phyloP scores from a whole-genome alignment of 2,797 vertebrate species.

The Coranthus polyacanthus region DNA sequence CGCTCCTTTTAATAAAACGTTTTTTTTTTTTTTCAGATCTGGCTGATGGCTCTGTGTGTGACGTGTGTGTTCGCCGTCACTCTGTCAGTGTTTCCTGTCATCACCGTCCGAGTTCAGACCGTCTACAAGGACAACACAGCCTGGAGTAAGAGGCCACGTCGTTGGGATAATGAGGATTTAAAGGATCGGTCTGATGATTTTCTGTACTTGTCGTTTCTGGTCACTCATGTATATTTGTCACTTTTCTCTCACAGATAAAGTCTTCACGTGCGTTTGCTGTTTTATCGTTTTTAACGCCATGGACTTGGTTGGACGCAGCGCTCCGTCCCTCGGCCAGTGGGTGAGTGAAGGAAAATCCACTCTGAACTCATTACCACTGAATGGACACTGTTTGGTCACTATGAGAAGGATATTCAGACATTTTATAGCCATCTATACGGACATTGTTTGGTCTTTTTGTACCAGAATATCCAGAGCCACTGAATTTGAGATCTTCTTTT shows the following conservation, averaged over 20 bases:
- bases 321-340: conserved; percentile 87
- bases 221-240: background rate
- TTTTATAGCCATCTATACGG: no score
- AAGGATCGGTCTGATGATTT: no score
- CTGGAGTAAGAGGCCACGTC: conserved; percentile 87
- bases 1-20: background rate
- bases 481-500: no score
- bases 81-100: conserved; percentile 89
- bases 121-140: conserved; percentile 65
- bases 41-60: conserved; percentile 88
- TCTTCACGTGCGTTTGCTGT: conserved; percentile 92
- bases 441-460: no score
- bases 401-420: no score
- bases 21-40: conserved; percentile 84
- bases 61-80: conserved; percentile 91
- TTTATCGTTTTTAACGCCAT: conserved; percentile 90
- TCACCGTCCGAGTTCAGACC: conserved; percentile 85
- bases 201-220: no score
- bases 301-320: conserved; percentile 87
- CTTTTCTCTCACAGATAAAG: conserved; percentile 70
- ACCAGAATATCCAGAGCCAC: no score
- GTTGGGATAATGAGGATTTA: no score
- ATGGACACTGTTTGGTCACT: no score
- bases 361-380: background rate
- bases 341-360: conserved; percentile 76